Base-by-base conservation (phyloP, 2,797 vertebrate species). In the Agapornis canus region DNA sequence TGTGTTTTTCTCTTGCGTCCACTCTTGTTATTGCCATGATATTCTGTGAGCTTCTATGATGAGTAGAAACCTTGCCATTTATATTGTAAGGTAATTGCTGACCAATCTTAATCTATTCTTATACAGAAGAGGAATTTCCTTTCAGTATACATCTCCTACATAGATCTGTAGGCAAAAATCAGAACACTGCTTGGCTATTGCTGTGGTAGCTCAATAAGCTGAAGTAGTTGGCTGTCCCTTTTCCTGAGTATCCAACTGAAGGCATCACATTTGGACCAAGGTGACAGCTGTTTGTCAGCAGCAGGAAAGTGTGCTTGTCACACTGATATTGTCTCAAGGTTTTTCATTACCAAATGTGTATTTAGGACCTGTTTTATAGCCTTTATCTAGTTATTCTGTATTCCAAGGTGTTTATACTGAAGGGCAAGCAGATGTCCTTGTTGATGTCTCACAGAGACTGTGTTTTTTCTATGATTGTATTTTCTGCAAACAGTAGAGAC, bases 11-110 rank as follows among this genome's bases (percentile, higher is more conserved):
- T 47, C 35, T 39, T 6, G 1, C 21, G 21, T 40, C 22, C 0
- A 0, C 49, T 73, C 20, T 22, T 1, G 0, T 45, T 29, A 9
- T 6, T 32, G 16, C 10, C 2, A 0, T 0, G 3, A 2, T 25
- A 13, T 43, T 60, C 32, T 20, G 43, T 61, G 59, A 39, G 11
- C 4, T 27, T 23, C 21, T 64, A 2, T 10, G 47, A 17, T 10
- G 21, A 45, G 25, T 10, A 17, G 45, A 49, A 52, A 18, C 16
- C 4, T 72, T 13, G 2, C 1, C 1, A 0, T 48, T 63, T 39
- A 3, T 2, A 25, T 40, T 40, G 13, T 27, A 3, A 26, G 27
- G 25, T 26, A 25, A 27, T 4, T 31, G 76, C 49, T 23, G 10
- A 3, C 9, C 29, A 12, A 1, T 18, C 2, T 7, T n/a, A 26